These are phyloP conservation scores for Hyposmocoma kahamanoa DNA, from an alignment of 1,140 invertebrate species.

Conservation along the genomic window DNA sequence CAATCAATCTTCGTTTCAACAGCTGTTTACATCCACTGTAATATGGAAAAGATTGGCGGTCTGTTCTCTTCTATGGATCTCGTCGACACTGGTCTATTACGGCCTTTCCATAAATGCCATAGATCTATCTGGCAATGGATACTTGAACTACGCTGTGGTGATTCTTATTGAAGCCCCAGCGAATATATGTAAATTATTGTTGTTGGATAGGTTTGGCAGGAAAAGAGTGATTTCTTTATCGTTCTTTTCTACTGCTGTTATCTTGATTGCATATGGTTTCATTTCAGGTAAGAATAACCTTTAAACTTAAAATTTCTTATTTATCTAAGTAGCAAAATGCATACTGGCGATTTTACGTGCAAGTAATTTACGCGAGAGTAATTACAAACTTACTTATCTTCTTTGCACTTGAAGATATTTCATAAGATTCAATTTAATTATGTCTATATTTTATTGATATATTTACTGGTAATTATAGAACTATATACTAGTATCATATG, in stretches of 20 bases:
- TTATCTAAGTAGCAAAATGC: no score
- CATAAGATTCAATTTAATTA: no score
- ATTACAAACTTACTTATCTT: no score
- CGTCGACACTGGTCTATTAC: slow-evolving; percentile 85
- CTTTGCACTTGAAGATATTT: no score
- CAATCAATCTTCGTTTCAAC: slow-evolving; percentile 67
- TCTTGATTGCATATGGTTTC: slow-evolving; percentile 57
- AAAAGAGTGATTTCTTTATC: slow-evolving; percentile 75
- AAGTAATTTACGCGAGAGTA: no score
- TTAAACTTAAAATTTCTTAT: no score
- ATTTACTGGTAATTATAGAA: no score
- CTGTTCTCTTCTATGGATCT: slow-evolving; percentile 81
- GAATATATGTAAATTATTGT: slow-evolving; percentile 77
- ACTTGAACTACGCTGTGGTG: slow-evolving; percentile 75
- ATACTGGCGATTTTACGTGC: no score
- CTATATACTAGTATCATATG: no score
- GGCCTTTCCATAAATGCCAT: slow-evolving; percentile 83
- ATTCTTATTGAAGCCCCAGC: slow-evolving; percentile 75
- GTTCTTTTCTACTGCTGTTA: slow-evolving; percentile 76
- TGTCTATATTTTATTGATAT: no score
- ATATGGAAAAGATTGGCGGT: slow-evolving; percentile 78
- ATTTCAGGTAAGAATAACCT: slow-evolving; percentile 62
- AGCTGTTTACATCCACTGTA: slow-evolving; percentile 74
- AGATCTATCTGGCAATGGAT: slow-evolving; percentile 78
- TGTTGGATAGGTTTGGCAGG: slow-evolving; percentile 78